A percentile compares a stretch with the other conserved stretches of the same genome.
Evolutionary conservation across 2,797 vertebrate species (phyloP).

Genomic region (Enteromius fasciolatus): DNA sequence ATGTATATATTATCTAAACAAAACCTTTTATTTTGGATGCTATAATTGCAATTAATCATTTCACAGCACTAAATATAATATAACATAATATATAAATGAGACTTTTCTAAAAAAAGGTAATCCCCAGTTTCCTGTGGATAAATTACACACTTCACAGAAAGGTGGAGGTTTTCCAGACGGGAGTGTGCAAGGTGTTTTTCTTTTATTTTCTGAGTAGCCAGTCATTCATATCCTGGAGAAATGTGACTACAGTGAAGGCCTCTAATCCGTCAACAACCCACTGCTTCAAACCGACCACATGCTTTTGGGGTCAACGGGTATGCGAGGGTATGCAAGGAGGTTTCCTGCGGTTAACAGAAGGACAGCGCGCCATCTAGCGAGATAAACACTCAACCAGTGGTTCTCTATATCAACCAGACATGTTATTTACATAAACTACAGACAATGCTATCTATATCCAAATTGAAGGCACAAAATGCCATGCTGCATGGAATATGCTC

Average conservation of each 20-base stretch:
- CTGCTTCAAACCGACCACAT: conserved; percentile 34
- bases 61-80: background rate
- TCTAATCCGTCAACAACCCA: conserved; percentile 46
- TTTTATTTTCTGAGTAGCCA: conserved; percentile 14
- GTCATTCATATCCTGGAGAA: conserved; percentile 45
- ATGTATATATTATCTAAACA: too few species aligned
- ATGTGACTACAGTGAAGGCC: conserved; percentile 38
- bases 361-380: conserved; percentile 54
- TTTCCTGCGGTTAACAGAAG: conserved; percentile 4
- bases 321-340: background rate
- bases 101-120: background rate
- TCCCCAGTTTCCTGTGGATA: conserved; percentile 4
- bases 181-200: conserved; percentile 14
- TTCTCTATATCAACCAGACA: conserved; percentile 8
- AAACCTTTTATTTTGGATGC: too few species aligned
- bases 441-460: conserved; percentile 9
- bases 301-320: conserved; percentile 34
- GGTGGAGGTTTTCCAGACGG: conserved; percentile 5
- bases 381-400: background rate
- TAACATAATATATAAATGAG: background rate
- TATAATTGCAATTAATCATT: too few species aligned
- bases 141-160: background rate
- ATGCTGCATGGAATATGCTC: background rate
- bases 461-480: background rate
- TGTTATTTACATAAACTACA: conserved; percentile 43